Conservation (phyloP, 2,888 invertebrate genomes). For the Tenodera sinensis region DNA sequence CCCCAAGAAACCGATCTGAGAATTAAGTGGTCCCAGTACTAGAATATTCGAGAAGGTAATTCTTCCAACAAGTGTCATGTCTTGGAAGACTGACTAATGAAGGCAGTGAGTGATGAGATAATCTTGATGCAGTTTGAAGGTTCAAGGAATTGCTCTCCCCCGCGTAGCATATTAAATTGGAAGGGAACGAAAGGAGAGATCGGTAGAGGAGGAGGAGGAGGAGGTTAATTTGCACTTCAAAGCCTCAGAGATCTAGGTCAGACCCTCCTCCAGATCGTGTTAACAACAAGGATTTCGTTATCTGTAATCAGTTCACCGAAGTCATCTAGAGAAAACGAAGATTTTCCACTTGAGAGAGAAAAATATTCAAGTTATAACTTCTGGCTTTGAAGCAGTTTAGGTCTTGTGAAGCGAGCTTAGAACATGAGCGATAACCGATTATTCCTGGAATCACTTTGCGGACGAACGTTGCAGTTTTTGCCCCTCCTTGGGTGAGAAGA, state of each 20-base stretch:
- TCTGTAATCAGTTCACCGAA: background rate
- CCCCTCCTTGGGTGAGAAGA: no score
- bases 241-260: background rate
- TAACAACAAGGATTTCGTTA: background rate
- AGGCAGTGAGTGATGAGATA: background rate
- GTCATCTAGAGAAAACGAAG: background rate
- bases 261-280: background rate
- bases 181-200: background rate
- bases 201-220: background rate
- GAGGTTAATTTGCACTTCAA: background rate
- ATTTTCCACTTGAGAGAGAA: background rate
- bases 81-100: background rate
- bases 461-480: no score
- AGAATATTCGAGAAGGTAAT: background rate
- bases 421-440: background rate
- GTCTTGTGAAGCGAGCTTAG: background rate
- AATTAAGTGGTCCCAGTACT: background rate
- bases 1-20: background rate
- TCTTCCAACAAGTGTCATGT: background rate
- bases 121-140: background rate
- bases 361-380: background rate
- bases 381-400: background rate
- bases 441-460: no score
- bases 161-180: background rate
- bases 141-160: background rate